A percentile compares a stretch with the other conserved stretches of the same genome.
These are phyloP conservation scores for Orchesella cincta DNA, from an alignment of 1,140 invertebrate genomes.

Conservation along the genomic window DNA sequence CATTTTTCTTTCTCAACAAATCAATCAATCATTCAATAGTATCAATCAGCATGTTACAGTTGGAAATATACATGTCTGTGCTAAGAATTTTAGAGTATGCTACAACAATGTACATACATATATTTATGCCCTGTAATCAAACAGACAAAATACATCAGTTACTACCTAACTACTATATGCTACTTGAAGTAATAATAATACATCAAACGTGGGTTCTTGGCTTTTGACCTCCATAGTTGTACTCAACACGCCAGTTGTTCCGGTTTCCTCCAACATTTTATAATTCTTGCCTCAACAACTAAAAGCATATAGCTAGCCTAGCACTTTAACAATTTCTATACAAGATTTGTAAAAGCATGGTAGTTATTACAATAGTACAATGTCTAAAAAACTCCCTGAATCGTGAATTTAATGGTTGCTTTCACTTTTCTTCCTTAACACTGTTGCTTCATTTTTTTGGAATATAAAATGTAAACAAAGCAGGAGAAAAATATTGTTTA, in stretches of 20 bases:
- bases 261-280: background rate
- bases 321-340: background rate
- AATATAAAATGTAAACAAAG: constrained; percentile 12
- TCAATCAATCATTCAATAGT: background rate
- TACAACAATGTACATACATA: background rate
- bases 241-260: no score
- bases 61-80: background rate
- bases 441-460: background rate
- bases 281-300: background rate
- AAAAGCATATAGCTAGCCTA: background rate
- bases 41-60: background rate
- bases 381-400: constrained; percentile 4
- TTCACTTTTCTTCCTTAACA: background rate
- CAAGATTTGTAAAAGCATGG: background rate
- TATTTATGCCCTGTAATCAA: background rate
- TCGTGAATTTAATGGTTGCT: background rate
- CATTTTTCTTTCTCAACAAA: background rate
- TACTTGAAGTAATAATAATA: no score
- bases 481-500: constrained; percentile 5
- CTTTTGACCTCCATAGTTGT: no score
- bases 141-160: background rate
- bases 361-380: background rate
- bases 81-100: background rate
- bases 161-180: background rate
- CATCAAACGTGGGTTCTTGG: no score